Conservation (phyloP, 2,113 vertebrate genomes). For the Aldabrachelys gigantea region DNA sequence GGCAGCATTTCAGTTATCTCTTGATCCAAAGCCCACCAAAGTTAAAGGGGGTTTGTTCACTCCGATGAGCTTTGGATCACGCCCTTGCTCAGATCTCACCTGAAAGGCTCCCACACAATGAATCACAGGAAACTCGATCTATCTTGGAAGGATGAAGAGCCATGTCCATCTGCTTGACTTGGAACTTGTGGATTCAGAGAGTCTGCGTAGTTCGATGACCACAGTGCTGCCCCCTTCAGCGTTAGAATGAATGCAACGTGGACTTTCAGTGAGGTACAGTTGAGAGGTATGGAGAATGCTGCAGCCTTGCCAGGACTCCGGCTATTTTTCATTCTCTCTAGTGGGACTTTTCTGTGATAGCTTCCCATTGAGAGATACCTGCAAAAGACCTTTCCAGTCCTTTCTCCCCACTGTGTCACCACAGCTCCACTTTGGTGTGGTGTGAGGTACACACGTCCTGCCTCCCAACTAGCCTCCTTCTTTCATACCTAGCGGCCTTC, state of each 20-base stretch:
- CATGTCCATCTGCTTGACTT: background rate
- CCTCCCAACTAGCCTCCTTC: background rate
- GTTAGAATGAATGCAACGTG: background rate
- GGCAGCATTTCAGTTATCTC: background rate
- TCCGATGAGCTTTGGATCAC: background rate
- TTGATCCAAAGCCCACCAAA: background rate
- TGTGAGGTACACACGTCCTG: background rate
- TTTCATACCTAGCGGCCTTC: background rate
- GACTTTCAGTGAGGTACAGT: background rate
- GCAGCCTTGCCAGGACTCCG: background rate
- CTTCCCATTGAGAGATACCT: background rate
- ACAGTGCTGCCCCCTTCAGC: background rate
- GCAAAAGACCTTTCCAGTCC: background rate
- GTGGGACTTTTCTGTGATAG: background rate
- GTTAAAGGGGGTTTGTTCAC: background rate
- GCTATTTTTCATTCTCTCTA: background rate
- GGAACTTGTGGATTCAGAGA: background rate
- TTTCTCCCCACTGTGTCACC: background rate
- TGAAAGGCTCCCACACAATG: background rate
- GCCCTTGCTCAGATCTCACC: background rate
- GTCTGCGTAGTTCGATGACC: background rate
- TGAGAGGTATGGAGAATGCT: background rate
- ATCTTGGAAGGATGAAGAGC: background rate
- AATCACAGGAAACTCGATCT: rapidly evolving
- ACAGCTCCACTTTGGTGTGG: background rate